phyloP scores from a whole-genome alignment of 2,888 invertebrate species.

The Melanostoma scalare region DNA sequence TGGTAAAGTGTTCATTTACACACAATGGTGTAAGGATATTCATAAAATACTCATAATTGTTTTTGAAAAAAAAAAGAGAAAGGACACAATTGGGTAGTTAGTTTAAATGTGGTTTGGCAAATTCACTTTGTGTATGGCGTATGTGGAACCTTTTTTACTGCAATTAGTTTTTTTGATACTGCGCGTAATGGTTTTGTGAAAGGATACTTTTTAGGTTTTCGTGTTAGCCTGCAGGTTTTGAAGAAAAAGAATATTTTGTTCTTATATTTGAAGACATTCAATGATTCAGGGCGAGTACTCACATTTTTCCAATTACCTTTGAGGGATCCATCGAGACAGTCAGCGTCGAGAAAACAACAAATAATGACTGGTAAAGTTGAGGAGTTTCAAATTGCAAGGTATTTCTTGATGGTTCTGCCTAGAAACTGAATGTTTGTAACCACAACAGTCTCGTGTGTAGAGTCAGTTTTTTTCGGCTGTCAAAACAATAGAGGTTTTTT shows the following conservation, averaged over 20 bases:
- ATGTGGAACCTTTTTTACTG: conserved; percentile 25
- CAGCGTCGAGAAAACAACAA: too few relatives aligned
- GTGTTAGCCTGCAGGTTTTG: neutral
- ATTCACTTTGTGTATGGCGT: conserved; percentile 10
- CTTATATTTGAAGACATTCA: neutral
- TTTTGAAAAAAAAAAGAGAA: neutral
- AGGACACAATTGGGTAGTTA: neutral
- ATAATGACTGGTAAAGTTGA: too few relatives aligned
- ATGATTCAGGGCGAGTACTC: neutral
- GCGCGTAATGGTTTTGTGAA: neutral
- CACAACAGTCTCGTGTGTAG: too few relatives aligned
- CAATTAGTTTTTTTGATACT: neutral
- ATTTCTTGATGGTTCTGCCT: too few relatives aligned
- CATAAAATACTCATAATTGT: too few relatives aligned
- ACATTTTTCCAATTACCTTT: conserved; percentile 54
- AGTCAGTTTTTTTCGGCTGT: too few relatives aligned
- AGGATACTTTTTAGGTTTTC: neutral
- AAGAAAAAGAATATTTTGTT: neutral
- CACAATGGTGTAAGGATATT: too few relatives aligned
- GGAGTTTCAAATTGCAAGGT: too few relatives aligned
- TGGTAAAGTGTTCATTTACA: neutral
- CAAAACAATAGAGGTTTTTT: too few relatives aligned
- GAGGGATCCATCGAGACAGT: conserved; percentile 43
- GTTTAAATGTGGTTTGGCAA: neutral
- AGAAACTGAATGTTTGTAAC: too few relatives aligned